These are phyloP conservation scores for Seriola aureovittata DNA, from an alignment of 2,113 vertebrate species.

Conservation along the genomic window DNA sequence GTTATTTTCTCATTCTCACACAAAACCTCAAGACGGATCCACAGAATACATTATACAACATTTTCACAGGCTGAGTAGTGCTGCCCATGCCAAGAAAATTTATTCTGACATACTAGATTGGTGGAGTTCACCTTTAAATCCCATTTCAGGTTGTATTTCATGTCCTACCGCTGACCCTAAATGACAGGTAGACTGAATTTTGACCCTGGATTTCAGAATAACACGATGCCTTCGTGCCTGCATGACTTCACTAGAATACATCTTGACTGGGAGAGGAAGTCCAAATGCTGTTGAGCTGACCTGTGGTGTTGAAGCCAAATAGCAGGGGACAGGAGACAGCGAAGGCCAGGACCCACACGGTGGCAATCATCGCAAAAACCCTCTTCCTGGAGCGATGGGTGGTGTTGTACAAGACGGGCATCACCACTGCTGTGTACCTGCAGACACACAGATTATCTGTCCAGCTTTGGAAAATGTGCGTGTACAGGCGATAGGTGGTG, in stretches of 20 bases:
- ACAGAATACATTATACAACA: not conserved
- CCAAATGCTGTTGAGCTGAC: conserved; percentile 76
- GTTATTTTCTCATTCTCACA: not conserved
- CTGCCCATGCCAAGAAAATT: not conserved
- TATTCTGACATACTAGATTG: conserved; percentile 16
- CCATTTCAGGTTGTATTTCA: not conserved
- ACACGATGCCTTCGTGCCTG: not conserved
- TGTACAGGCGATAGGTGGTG: not conserved
- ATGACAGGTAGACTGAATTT: not conserved
- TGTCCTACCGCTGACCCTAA: not conserved
- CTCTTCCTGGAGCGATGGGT: conserved; percentile 91
- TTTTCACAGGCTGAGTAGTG: conserved; percentile 1
- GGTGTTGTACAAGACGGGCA: conserved; percentile 93
- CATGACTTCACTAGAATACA: not conserved
- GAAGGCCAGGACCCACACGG: conserved; percentile 93
- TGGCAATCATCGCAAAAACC: conserved; percentile 91
- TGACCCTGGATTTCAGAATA: conserved; percentile 4
- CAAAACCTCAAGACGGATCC: conserved; percentile 2
- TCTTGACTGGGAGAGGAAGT: not conserved
- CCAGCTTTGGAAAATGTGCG: not conserved
- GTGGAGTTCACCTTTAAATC: not conserved
- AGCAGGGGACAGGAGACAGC: conserved; percentile 94
- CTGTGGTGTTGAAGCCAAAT: conserved; percentile 97
- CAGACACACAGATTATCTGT: conserved; percentile 31
- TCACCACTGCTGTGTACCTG: conserved; percentile 96